Evolutionary conservation across 2,888 invertebrate genomes (phyloP), one percentile per base, ranked within the genome.

Genomic region (Cartodere bifasciata): DNA sequence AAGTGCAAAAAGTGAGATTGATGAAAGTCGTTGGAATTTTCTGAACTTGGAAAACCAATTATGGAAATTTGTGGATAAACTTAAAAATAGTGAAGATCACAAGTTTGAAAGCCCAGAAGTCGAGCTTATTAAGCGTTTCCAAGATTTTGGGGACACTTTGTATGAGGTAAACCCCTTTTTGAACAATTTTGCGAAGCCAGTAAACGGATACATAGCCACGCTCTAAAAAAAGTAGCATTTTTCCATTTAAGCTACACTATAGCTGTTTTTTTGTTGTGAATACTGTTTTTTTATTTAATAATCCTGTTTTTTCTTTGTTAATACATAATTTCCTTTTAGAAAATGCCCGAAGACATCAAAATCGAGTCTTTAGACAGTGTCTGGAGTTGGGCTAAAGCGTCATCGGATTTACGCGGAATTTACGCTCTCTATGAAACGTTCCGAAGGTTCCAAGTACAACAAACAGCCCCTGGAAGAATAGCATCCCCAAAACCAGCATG

Each of bases 401-500:
- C 71, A 35, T 63, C 67, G 16, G 75, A 77, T 49, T 52, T 80
- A 44, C 60, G 67, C 25, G 58, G 68, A 11, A 63, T 85, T 16
- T 71, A 76, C 38, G 71, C 71, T 1, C 55, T 80, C 30, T 84
- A 82, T 52, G 69, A 67, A 38, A 69, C 67, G 25, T 84, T 78
- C 52, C 58, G 75, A 33, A 63, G 70, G 42, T 74, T 74, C 53
- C 68, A 74, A 40, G 43, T 32, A 6, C 50, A 54, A 37, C 60
- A 62, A 41, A 57, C 56, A 0, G 50, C 45, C 6, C 42, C 46
- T 1, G 55, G 53, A 2, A 43, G 59, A 23, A 50, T 60, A 23
- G 52, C 56, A 4, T 55, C 60, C 6, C 60, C 62, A 3, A 55
- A 63, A 35, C 61, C 64, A 23, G 66, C 70, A 4, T 65, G 79